Base-by-base conservation (phyloP, 2,113 vertebrate species). In the Vanacampus margaritifer region DNA sequence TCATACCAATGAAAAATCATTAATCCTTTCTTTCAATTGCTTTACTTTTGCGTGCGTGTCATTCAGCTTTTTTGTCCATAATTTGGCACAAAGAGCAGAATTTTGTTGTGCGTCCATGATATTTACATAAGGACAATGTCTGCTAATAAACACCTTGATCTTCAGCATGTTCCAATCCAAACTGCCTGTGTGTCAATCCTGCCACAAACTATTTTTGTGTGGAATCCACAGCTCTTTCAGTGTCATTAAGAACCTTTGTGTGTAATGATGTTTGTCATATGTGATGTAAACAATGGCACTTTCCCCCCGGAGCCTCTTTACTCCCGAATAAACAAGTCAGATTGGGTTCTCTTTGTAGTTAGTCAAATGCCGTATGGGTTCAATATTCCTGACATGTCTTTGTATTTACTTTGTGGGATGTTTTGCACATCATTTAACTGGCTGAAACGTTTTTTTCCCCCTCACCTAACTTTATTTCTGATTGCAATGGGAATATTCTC, bases 401-500 rank as follows among this genome's bases (percentile, higher is more conserved):
- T 89, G 87, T 94, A 85, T 92, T 93, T 94, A 85, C 89, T 91
- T 93, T 93, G 91, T 94, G 91, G 84, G 87, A 91, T 89, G 88
- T 92, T 92, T 94, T 94, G 94, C 94, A 96, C 91, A 88, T 92
- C 88, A 88, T 91, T 87, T 89, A 92, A 87, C 87, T 91, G 81
- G 89, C 88, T 92, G 89, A 92, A 88, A 89, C 79, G 64, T 88
- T 91, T 93, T 88, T 92, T 4, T 4, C 28, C 28, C 4, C 71
- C 68, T 89, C 90, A 91, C 87, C 79, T 91, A 87, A 92, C 91
- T 92, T 93, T 93, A 93, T 91, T 85, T 92, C 85, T 93, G 91
- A 87, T 93, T 94, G 92, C 91, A 93, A 95, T 91, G 91, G 89
- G 93, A 92, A 86, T 92, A 92, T 93, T 93, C 91, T 95, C 94